A percentile compares a stretch with the other conserved stretches of the same genome.
Conservation (phyloP, 2,797 vertebrate species). For the Microctenopoma lineatum region DNA sequence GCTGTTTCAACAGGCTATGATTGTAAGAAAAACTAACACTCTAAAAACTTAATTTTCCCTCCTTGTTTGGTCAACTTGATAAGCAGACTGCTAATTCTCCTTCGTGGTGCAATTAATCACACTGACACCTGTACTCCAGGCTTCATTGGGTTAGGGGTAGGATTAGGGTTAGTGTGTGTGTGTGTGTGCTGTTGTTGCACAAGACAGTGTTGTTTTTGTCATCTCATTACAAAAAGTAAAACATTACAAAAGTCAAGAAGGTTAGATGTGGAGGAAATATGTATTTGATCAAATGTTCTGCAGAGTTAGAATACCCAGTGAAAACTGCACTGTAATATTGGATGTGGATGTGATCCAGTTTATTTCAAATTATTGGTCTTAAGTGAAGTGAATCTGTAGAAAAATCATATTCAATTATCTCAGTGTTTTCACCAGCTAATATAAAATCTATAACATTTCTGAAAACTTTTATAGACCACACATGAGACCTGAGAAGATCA, state of each 20-base stretch:
- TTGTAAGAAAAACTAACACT: constrained; percentile 81
- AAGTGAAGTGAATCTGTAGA: constrained; percentile 8
- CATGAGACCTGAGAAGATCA: not conserved
- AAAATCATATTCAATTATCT: not conserved
- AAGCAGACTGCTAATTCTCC: constrained; percentile 81
- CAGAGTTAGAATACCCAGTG: not conserved
- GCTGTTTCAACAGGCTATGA: constrained; percentile 62
- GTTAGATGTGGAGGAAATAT: not conserved
- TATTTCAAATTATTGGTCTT: constrained; percentile 1
- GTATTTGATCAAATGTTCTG: constrained; percentile 16
- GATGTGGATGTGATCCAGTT: not conserved
- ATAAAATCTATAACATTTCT: not conserved
- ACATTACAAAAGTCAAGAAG: constrained; percentile 16
- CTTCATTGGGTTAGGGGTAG: not conserved
- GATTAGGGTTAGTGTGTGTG: not conserved
- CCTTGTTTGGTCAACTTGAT: constrained; percentile 81
- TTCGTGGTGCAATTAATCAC: constrained; percentile 80
- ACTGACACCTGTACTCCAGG: constrained; percentile 71
- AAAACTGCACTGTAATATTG: not conserved
- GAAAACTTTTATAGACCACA: not conserved
- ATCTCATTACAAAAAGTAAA: constrained; percentile 38
- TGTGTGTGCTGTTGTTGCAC: constrained; percentile 17
- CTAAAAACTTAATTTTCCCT: constrained; percentile 79
- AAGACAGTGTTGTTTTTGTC: constrained; percentile 44
- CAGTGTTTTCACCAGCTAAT: not conserved